Evolutionary conservation across 2,797 vertebrate species (phyloP).

Genomic region (Enteromius radiatus): DNA sequence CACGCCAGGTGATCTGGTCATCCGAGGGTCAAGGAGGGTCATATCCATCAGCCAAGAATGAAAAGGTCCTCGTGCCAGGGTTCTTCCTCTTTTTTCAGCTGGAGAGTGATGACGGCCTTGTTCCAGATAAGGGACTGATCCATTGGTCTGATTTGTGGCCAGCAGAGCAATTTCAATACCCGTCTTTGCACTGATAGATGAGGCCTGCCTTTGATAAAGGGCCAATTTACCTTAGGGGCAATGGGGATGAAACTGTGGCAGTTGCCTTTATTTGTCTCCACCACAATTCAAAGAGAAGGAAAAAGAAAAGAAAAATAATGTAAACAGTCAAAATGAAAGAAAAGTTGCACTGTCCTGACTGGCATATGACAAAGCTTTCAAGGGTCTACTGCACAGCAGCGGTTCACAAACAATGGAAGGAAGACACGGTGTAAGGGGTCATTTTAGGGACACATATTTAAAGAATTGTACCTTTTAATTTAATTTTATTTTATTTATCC

Average conservation of each 20-base stretch:
- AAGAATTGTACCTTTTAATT: background rate
- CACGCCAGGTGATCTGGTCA: constrained; percentile 69
- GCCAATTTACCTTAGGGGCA: constrained; percentile 79
- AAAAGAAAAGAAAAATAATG: constrained; percentile 50
- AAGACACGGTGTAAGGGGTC: background rate
- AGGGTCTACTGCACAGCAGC: constrained; percentile 44
- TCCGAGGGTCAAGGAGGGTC: constrained; percentile 69
- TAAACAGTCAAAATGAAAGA: constrained; percentile 60
- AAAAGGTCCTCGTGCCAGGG: constrained; percentile 68
- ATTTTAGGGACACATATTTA: background rate
- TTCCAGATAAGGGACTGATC: constrained; percentile 78
- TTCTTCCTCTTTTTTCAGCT: constrained; percentile 72
- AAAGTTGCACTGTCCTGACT: constrained; percentile 50
- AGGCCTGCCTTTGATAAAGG: constrained; percentile 78
- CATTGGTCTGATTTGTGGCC: constrained; percentile 81
- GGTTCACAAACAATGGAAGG: constrained; percentile 1
- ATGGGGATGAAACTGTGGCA: constrained; percentile 77
- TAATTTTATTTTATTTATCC: background rate
- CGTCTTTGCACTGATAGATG: constrained; percentile 79
- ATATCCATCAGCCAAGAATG: constrained; percentile 73
- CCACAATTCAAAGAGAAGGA: constrained; percentile 70
- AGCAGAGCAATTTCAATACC: constrained; percentile 82
- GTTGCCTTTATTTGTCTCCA: constrained; percentile 77
- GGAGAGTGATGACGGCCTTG: constrained; percentile 81
- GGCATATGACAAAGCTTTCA: constrained; percentile 28